A percentile compares a stretch with the other conserved stretches of the same genome.
Conservation (phyloP, 2,888 invertebrate genomes). For the Eucera pruinosa region DNA sequence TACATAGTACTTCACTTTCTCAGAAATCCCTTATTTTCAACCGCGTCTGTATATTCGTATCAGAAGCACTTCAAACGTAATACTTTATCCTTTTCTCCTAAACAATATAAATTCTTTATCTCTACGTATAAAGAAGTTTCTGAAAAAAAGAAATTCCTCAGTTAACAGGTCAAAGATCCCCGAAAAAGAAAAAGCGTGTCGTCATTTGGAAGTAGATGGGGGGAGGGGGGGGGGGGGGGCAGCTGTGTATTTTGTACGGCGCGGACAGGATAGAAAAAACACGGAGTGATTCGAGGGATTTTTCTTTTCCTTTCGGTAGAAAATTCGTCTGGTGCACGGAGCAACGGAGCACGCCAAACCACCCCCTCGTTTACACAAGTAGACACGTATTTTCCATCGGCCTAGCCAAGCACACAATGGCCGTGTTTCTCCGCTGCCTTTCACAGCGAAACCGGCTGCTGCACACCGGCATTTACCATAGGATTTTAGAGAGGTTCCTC, state of each 20-base stretch:
- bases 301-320: slow-evolving; percentile 46
- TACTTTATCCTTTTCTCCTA: no score
- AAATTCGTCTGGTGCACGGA: slow-evolving; percentile 19
- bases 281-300: slow-evolving; percentile 4
- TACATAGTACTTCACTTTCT: no score
- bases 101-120: no score
- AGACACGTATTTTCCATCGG: slow-evolving; percentile 62
- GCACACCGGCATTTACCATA: slow-evolving; percentile 62
- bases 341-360: no score
- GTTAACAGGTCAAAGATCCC: background rate
- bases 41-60: no score
- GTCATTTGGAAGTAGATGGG: no score
- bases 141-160: no score
- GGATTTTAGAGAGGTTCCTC: slow-evolving; percentile 70
- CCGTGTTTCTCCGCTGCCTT: slow-evolving; percentile 53
- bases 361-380: background rate
- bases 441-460: slow-evolving; percentile 62
- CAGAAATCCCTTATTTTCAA: no score
- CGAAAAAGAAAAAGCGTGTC: background rate
- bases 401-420: slow-evolving; percentile 59
- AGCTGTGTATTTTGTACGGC: slow-evolving; percentile 12
- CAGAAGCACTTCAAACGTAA: no score
- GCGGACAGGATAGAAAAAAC: slow-evolving; percentile 13
- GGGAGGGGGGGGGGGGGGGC: no score
- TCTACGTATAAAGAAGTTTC: no score